Conservation (phyloP, 23 tunicate genomes). For the Pegea sp. region DNA sequence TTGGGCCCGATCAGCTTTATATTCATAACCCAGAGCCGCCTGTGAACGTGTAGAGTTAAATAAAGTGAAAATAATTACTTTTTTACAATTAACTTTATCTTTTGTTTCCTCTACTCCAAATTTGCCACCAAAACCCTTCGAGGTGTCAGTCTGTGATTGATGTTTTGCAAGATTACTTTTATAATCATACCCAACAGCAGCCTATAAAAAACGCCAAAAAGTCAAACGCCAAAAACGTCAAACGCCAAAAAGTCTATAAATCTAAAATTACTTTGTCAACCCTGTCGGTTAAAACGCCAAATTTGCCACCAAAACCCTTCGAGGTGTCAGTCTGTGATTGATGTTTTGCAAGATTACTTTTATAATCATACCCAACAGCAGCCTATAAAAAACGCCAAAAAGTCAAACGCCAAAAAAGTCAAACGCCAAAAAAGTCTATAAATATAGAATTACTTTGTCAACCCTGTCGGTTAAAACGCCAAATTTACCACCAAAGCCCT, state of each 20-base stretch:
- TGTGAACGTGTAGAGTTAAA: too few relatives aligned
- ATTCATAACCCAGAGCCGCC: constrained; percentile 44
- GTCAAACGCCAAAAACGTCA: too few relatives aligned
- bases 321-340: constrained; percentile 76
- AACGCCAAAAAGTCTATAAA: not conserved
- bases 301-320: constrained; percentile 98
- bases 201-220: too few relatives aligned
- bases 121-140: constrained; percentile 98
- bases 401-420: not conserved
- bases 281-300: constrained; percentile 82
- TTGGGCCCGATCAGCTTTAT: constrained; percentile 39
- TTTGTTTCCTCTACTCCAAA: constrained; percentile 88
- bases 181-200: constrained; percentile 47
- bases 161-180: constrained; percentile 69
- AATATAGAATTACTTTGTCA: constrained; percentile 29
- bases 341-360: constrained; percentile 68
- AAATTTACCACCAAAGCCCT: constrained; percentile 98
- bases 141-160: constrained; percentile 70
- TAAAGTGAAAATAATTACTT: too few relatives aligned
- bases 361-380: constrained; percentile 43
- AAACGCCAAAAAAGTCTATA: not conserved
- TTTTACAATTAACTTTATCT: constrained; percentile 75
- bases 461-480: constrained; percentile 85
- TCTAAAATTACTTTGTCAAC: constrained; percentile 40
- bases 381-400: constrained; percentile 6